Evolutionary conservation across 2,797 vertebrate genomes (phyloP), one percentile per base, ranked within the genome.

Genomic region (Anolis apletophallus): DNA sequence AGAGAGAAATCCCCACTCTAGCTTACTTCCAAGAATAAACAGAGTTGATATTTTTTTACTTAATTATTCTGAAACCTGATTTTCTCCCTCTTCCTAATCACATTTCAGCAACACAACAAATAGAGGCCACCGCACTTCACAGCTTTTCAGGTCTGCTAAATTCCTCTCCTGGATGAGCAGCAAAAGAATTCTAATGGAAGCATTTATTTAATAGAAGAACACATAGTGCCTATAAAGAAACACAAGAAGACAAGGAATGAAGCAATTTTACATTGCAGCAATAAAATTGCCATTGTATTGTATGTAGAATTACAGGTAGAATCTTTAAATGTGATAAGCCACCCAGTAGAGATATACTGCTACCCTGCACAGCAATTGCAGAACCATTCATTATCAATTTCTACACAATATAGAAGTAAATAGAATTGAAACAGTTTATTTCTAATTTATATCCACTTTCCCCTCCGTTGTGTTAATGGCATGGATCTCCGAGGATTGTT

Each of bases 21-120:
- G 29, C 17, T 68, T 64, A 6, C 72, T 23, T 75, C 32, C 72
- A 52, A 23, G 57, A 83, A 83, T 40, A 61, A 61, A 61, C 57
- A 82, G 80, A 64, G 82, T 34, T 84, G 59, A 52, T 46, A 76
- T 76, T 84, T 84, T 64, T 84, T 57, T 67, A 40, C 34, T n/a
- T 19, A 40, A 36, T 52, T 17, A 32, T 84, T 67, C 82, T 67
- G 59, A 84, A 84, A 84, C 40, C 59, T 67, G 46, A 36, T 68
- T 77, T 29, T 32, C 68, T 34, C 34, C 3, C 8, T 61, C 26
- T n/a, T 54, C 73, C 59, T 54, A 76, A 50, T 68, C n/a, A 77
- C 67, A 67, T 76, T 77, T 84, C 73, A 68, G 40, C 75, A 17
- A 17, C 46, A 40, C 55, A 64, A 52, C 57, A 84, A 67, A 54